Evolutionary conservation across 1,140 invertebrate species (phyloP), one percentile per base, ranked within the genome.

Genomic region (Colletes latitarsis): DNA sequence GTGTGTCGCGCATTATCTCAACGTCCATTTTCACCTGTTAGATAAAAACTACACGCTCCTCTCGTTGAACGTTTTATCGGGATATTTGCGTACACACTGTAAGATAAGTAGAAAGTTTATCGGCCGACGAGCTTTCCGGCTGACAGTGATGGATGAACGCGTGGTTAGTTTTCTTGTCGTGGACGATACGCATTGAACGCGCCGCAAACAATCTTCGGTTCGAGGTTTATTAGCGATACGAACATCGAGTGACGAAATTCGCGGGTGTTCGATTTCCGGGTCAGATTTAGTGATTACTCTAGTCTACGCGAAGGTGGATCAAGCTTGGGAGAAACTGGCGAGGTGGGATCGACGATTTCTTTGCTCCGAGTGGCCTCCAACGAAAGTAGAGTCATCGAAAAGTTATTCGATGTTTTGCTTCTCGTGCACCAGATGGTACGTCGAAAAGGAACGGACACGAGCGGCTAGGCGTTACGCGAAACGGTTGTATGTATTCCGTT

Each of bases 41-140:
- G n/a, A 62, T 46, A 72, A 73, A 46, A 21, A 49, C 17, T 30
- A 64, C 4, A 12, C 19, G 3, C 15, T 4, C 41, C 12, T 53
- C 21, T 15, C 4, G 19, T 19, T 15, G 19, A 21, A 8, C 6
- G n/a, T 46, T 79, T 60, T 58, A 67, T 79, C 77, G 39, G 14
- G 12, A 19, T 43, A 60, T 74, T 74, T 58, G 64, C 57, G 46
- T 66, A 21, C n/a, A 55, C 19, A 57, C 57, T 19, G 70, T 52
- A 57, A 70, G 77, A 58, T 80, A 66, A 67, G 60, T 80, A 74
- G 70, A 74, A 66, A 80, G 77, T 74, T 74, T 80, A 74, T 74
- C 77, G 68, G 58, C 19, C 30, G 52, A 58, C 77, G 70, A 58
- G 78, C n/a, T 68, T 63, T 19, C 53, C 14, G 39, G 4, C 62